These are phyloP conservation scores for Tamandua tetradactyla DNA, from an alignment of 2,797 vertebrate genomes.

Conservation along the genomic window DNA sequence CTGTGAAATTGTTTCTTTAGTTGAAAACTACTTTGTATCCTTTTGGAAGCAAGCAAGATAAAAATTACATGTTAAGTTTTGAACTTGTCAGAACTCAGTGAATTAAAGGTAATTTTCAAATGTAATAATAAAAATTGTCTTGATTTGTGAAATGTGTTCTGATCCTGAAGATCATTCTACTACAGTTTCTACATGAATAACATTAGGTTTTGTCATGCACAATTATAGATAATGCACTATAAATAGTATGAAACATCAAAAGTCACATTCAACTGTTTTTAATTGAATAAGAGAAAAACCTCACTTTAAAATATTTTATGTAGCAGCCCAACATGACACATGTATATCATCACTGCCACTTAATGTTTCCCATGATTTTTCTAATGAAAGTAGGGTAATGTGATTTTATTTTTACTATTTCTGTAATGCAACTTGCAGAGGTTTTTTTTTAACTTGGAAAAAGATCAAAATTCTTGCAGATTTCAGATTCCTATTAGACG, in stretches of 20 bases:
- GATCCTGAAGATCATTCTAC: neutral
- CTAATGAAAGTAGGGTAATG: constrained; percentile 80
- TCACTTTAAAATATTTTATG: constrained; percentile 53
- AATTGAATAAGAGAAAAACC: constrained; percentile 4
- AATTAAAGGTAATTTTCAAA: constrained; percentile 36
- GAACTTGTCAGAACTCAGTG: neutral
- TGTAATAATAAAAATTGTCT: neutral
- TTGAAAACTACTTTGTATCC: neutral
- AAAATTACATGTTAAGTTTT: neutral
- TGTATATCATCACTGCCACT: constrained; percentile 48
- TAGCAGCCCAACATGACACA: constrained; percentile 26
- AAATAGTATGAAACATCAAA: constrained; percentile 19
- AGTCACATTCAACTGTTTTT: neutral
- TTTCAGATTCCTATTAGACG: constrained; percentile 84
- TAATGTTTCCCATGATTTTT: constrained; percentile 71
- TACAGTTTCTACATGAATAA: neutral
- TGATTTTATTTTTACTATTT: constrained; percentile 76
- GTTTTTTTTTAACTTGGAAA: constrained; percentile 79
- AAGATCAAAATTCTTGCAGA: constrained; percentile 84
- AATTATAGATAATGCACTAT: neutral
- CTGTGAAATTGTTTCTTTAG: neutral
- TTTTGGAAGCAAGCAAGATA: neutral
- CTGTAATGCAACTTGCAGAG: constrained; percentile 75
- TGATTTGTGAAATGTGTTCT: neutral
- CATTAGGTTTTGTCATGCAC: neutral